Base-by-base conservation (phyloP, 2,888 invertebrate species). In the Mycogona germanica region DNA sequence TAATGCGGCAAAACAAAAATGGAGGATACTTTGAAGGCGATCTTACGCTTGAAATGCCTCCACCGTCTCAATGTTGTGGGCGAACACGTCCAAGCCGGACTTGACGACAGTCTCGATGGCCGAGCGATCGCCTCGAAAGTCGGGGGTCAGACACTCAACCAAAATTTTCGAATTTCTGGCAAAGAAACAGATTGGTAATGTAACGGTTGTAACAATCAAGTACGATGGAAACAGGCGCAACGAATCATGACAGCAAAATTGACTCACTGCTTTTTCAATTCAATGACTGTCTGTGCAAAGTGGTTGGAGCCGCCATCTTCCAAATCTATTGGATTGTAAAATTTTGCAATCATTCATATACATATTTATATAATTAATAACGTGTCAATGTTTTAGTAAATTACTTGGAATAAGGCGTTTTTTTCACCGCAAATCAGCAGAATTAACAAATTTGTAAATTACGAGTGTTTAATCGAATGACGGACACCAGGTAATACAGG, bases 61-160 rank as follows among this genome's bases (percentile, higher is more conserved):
- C 0, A 96, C 95, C 0, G 98, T 98, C 75, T 99, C 98, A 35
- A 99, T 84, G 70, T 99, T 98, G 70, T 98, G 98, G 0, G 97
- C 97, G 69, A 86, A 97, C 32, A 99, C 98, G 71, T 98, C 96
- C 0, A 97, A 74, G 0, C 91, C 91, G 55, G 87, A 82, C 19
- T 74, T 68, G 0, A 84, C 88, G 55, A 97, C 82, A 0, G 73
- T 78, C 64, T 75, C 76, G 0, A 97, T 82, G 62, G 82, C 78
- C 4, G 78, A 74, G 46, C 80, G 66, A 67, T 88, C 77, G 1
- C 93, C 97, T 44, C 85, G 75, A 70, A 98, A 99, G 71, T 98
- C 98, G 0, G 97, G 97, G 12, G 95, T 92, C 35, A 98, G 73
- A 64, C 96, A 96, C 72, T 98, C 98, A 0, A 98, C 93, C 58